Percentiles rank a stretch among this genome's conserved stretches.
Evolutionary conservation across 2,888 invertebrate species (phyloP).

Genomic region (Microplitis deprimator): DNA sequence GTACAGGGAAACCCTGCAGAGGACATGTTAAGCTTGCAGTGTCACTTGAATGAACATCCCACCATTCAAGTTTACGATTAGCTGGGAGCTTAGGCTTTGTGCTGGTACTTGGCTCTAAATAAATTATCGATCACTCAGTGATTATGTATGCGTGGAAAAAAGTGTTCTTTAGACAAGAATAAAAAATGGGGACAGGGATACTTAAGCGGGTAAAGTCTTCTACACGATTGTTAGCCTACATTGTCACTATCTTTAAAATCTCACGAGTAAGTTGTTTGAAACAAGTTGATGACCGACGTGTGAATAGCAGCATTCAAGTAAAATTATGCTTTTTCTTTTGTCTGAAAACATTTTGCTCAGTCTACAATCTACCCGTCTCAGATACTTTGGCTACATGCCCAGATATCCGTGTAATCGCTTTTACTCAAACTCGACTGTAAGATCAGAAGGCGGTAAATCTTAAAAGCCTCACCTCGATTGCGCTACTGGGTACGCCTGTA

Average conservation of each 20-base stretch:
- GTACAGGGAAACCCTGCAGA: conserved; percentile 83
- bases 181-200: conserved; percentile 43
- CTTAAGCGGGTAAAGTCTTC: conserved; percentile 21
- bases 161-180: conserved; percentile 31
- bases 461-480: conserved; percentile 71
- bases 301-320: conserved; percentile 20
- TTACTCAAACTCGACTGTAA: background rate
- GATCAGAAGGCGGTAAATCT: conserved; percentile 40
- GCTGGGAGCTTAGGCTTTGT: conserved; percentile 66
- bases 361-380: conserved; percentile 6
- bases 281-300: conserved; percentile 4
- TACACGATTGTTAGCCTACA: conserved; percentile 41
- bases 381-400: conserved; percentile 25
- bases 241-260: conserved; percentile 31
- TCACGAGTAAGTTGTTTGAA: background rate
- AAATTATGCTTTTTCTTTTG: conserved; percentile 19
- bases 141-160: conserved; percentile 31
- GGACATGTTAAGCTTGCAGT: conserved; percentile 77
- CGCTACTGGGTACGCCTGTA: conserved; percentile 76
- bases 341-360: conserved; percentile 29
- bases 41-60: conserved; percentile 56
- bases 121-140: conserved; percentile 47
- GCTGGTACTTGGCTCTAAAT: conserved; percentile 65
- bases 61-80: conserved; percentile 68
- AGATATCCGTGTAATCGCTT: conserved; percentile 28